Percentiles rank a stretch among this genome's conserved stretches.
Conservation (phyloP, 2,888 invertebrate species). For the Parascotia fuliginaria region DNA sequence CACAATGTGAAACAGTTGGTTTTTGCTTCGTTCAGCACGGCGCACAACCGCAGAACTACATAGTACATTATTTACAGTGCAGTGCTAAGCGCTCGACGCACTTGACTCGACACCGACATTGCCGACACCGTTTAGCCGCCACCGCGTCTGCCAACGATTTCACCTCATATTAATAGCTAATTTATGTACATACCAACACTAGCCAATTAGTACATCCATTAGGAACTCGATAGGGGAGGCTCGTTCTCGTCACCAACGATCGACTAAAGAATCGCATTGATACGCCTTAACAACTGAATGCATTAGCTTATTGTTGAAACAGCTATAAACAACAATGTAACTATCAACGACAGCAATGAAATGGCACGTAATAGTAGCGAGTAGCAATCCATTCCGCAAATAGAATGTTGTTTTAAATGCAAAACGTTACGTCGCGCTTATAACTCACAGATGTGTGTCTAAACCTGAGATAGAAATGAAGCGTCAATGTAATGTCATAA, state of each 20-base stretch:
- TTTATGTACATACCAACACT: conserved; percentile 31
- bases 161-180: conserved; percentile 33
- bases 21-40: conserved; percentile 4
- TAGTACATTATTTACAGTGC: neutral
- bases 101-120: conserved; percentile 2
- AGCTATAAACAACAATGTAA: conserved; percentile 25
- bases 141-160: conserved; percentile 15
- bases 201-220: conserved; percentile 52
- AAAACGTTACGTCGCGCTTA: conserved; percentile 6
- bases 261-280: conserved; percentile 28
- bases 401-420: conserved; percentile 13
- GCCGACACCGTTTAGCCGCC: neutral
- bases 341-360: conserved; percentile 20
- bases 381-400: conserved; percentile 5
- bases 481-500: conserved; percentile 4
- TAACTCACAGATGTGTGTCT: conserved; percentile 1
- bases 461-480: conserved; percentile 5
- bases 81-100: conserved; percentile 8
- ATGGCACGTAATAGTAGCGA: conserved; percentile 15
- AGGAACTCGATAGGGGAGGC: conserved; percentile 51
- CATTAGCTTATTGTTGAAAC: conserved; percentile 27
- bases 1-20: neutral
- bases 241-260: conserved; percentile 31
- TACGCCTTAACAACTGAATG: conserved; percentile 24
- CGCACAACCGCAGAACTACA: neutral